Evolutionary conservation across 2,888 invertebrate species (phyloP), one percentile per base, ranked within the genome.

Genomic region (Sphinx pinastri): DNA sequence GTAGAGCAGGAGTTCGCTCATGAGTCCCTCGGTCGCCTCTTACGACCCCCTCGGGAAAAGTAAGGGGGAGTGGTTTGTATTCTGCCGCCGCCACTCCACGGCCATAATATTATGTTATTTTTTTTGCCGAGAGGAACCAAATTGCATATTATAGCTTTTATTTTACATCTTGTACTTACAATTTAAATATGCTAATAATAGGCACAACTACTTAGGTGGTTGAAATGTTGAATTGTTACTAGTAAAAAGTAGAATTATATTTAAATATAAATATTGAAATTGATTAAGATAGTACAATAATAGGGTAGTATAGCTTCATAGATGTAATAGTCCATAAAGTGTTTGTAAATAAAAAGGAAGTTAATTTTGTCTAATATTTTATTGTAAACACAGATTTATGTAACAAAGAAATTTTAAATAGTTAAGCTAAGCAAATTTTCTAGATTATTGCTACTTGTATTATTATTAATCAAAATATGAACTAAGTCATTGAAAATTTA

Each of bases 211-310:
- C 57, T 68, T 55, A 75, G 70, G 69, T 74, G 71, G 70, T 73
- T 77, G 70, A 81, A 75, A 77, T 82, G 82, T 82, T 86, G 75
- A 83, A 82, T 85, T 86, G 84, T 87, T 86, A 81, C 71, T 84
- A 82, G 77, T 19, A 49, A 68, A 38, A 49, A n/a, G 16, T 66
- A 54, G 25, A 49, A 58, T 14, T 68, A 45, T 47, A 45, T 76
- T 38, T 38, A 38, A 38, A 38, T 38, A 70, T 71, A 69, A 79
- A 70, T 69, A 73, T 76, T 78, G 76, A 73, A 75, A 77, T 75
- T 81, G 81, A 76, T 75, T 78, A 81, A 84, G 81, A 79, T 85
- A 87, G 88, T 83, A 85, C 84, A 86, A 88, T 88, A 87, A 85
- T 84, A 85, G 82, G 58, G 70, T 25, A 25, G 25, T 25, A 76